Percentiles rank a stretch among this genome's conserved stretches.
Conservation (phyloP, 2,888 invertebrate genomes). For the Fragum whitleyi region DNA sequence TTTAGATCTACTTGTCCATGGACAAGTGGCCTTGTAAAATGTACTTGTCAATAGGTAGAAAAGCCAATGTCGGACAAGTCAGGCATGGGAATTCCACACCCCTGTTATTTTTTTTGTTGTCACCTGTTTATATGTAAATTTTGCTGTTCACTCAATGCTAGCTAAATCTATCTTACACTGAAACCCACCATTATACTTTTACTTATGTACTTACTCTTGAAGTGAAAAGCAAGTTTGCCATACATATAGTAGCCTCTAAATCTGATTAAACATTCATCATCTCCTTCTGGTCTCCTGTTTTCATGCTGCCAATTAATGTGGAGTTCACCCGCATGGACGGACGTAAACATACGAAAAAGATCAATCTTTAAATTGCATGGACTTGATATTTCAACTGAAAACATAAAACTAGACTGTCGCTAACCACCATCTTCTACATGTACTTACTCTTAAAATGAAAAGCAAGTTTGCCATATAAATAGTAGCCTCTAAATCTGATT, state of each 20-base stretch:
- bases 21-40: too few species aligned
- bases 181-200: too few species aligned
- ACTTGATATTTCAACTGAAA: not conserved
- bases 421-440: too few species aligned
- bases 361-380: not conserved
- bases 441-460: constrained; percentile 15
- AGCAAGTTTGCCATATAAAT: constrained; percentile 17
- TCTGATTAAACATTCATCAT: not conserved
- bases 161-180: too few species aligned
- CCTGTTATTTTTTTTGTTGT: too few species aligned
- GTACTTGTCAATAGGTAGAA: too few species aligned
- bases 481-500: not conserved
- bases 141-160: too few species aligned
- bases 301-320: not conserved
- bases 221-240: constrained; percentile 19
- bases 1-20: too few species aligned
- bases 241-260: constrained; percentile 11
- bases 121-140: too few species aligned
- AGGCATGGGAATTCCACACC: too few species aligned
- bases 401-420: not conserved
- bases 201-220: not conserved
- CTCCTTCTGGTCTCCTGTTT: too few species aligned
- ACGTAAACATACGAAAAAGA: not conserved
- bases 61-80: too few species aligned
- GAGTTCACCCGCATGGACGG: constrained; percentile 10